phyloP scores from a whole-genome alignment of 2,888 invertebrate genomes.

The Microchrysa polita region DNA sequence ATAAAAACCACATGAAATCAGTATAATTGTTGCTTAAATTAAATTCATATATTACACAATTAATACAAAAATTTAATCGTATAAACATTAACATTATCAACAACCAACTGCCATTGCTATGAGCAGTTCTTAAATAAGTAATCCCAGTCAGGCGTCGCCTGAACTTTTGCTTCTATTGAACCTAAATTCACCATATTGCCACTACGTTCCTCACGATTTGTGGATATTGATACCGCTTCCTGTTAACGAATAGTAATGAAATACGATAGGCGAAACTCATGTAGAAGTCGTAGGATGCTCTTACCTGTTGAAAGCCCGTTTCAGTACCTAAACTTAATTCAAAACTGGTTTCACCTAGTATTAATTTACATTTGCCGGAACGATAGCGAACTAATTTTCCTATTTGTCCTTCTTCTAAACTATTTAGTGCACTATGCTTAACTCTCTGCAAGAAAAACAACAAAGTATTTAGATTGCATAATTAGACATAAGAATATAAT shows the following conservation, averaged over 20 bases:
- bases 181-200: constrained; percentile 70
- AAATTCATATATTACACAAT: constrained; percentile 26
- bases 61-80: constrained; percentile 27
- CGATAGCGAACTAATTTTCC: constrained; percentile 69
- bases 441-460: constrained; percentile 3
- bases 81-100: constrained; percentile 20
- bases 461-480: too few species aligned
- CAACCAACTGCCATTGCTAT: constrained; percentile 41
- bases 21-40: constrained; percentile 12
- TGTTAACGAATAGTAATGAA: too few species aligned
- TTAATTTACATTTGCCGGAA: constrained; percentile 69
- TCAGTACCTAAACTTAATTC: constrained; percentile 70
- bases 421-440: constrained; percentile 49
- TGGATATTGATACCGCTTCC: constrained; percentile 68
- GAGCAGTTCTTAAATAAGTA: constrained; percentile 57
- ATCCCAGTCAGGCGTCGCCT: constrained; percentile 69
- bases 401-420: constrained; percentile 69
- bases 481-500: neutral
- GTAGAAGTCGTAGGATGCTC: neutral
- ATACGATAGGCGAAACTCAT: neutral
- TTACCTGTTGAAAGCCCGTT: constrained; percentile 67
- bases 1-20: too few species aligned
- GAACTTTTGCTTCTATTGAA: constrained; percentile 68
- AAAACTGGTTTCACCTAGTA: constrained; percentile 68
- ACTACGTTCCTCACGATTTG: constrained; percentile 67